A percentile compares a stretch with the other conserved stretches of the same genome.
These are phyloP conservation scores for Scaptomyza hsui DNA, from an alignment of 1,140 invertebrate genomes.

Conservation along the genomic window DNA sequence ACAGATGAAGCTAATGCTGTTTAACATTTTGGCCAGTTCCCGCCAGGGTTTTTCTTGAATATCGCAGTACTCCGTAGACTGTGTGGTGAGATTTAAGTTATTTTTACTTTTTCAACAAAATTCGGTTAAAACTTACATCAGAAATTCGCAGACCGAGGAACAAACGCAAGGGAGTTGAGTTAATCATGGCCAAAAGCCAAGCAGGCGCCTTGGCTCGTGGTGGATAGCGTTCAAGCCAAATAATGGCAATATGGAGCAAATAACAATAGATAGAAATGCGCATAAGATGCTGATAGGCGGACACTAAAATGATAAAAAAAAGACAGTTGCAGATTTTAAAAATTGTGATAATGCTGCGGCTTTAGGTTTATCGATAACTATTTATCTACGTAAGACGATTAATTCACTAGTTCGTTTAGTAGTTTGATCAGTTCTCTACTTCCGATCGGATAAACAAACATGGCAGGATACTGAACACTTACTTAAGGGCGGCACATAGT, in stretches of 20 bases:
- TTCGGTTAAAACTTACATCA: constrained; percentile 54
- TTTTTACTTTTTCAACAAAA: background rate
- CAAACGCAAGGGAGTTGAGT: constrained; percentile 47
- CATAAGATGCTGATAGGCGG: constrained; percentile 62
- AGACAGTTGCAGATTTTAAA: too few relatives aligned
- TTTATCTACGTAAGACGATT: too few relatives aligned
- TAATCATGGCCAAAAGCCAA: constrained; percentile 50
- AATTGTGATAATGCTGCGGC: too few relatives aligned
- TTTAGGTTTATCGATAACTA: too few relatives aligned
- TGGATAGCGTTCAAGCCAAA: constrained; percentile 74
- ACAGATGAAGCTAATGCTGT: constrained; percentile 57
- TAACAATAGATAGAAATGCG: constrained; percentile 61
- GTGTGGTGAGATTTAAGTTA: background rate
- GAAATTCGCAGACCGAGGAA: constrained; percentile 56
- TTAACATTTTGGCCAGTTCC: constrained; percentile 69
- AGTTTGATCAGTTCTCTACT: too few relatives aligned
- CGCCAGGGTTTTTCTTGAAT: constrained; percentile 69
- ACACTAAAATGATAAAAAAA: constrained; percentile 55
- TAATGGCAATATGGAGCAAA: constrained; percentile 63
- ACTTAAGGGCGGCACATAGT: constrained; percentile 73
- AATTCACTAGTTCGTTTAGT: too few relatives aligned
- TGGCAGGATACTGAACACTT: constrained; percentile 36
- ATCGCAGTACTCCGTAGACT: constrained; percentile 57
- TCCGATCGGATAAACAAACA: too few relatives aligned
- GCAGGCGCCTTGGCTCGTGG: constrained; percentile 47